phyloP scores from a whole-genome alignment of 2,797 vertebrate species.

The Phalloptychus januarius region DNA sequence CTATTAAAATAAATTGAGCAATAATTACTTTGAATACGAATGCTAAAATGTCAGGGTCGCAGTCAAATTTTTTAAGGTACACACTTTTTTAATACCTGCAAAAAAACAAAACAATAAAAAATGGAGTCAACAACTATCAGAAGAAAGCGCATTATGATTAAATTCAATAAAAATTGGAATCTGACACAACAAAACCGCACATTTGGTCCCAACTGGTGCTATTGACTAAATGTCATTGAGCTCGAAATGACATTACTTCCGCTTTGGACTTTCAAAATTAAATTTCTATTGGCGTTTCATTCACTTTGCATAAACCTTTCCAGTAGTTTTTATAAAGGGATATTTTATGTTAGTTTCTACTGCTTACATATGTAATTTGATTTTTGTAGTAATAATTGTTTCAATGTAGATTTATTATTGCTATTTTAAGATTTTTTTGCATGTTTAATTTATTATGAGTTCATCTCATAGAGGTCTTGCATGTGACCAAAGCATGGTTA shows the following conservation, averaged over 20 bases:
- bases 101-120: neutral
- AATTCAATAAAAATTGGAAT: neutral
- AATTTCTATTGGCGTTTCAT: neutral
- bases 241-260: conserved; percentile 21
- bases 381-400: neutral
- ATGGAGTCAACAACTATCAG: neutral
- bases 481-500: neutral
- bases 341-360: neutral
- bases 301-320: too few relatives aligned
- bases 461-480: neutral
- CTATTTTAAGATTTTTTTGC: neutral
- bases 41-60: neutral
- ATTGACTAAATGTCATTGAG: neutral
- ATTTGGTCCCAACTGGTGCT: neutral
- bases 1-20: neutral
- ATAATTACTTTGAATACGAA: neutral
- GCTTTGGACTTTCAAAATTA: conserved; percentile 45
- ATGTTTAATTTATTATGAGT: neutral
- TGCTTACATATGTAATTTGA: neutral
- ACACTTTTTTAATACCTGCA: neutral
- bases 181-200: neutral
- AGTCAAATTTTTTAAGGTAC: neutral
- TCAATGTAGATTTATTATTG: neutral
- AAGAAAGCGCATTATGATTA: neutral
- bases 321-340: neutral